Evolutionary conservation across 1,140 invertebrate species (phyloP), one percentile per base, ranked within the genome.

Genomic region (Magallana angulata): DNA sequence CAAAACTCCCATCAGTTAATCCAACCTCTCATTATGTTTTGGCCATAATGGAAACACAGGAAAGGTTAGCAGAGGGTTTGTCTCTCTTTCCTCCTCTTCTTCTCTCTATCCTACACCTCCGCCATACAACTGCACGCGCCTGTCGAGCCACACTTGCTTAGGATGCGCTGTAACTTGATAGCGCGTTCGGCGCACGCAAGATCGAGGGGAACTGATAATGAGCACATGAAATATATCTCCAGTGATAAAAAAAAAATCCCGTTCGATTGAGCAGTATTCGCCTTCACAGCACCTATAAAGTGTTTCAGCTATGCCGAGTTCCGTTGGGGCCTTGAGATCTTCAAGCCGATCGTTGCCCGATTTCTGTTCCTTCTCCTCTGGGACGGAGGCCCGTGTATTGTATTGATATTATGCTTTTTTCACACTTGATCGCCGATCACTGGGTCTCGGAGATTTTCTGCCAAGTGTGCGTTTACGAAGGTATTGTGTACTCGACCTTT

Each of bases 141-240:
- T 30, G 30, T 12, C 14, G 24, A 76, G 68, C 68, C 18, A 76
- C 68, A 76, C 68, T 76, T 36, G 68, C 24, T 12, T 18, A 76
- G 9, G 68, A 76, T 76, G 68, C 68, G 24, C 68, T 76, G 68
- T 76, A 36, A 76, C 24, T 76, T 30, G 68, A 76, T 76, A 76
- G 18, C 68, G 24, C 18, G 68, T 76, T 36, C 68, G 68, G 68
- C 68, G 68, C 68, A 76, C 68, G 68, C 68, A 30, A 76, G 68
- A 76, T 76, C 68, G 68, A 30, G 68, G 18, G 68, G 24, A 30
- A 30, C 68, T 76, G 68, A 76, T 76, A 76, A 76, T 24, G 68
- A 76, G 68, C 68, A 30, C 68, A 76, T 76, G 68, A 76, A 76
- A 76, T 76, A 76, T 76, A 76, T 76, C 68, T 76, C 68, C 68